phyloP scores from a whole-genome alignment of 2,113 vertebrate genomes.

The Balaeniceps rex region DNA sequence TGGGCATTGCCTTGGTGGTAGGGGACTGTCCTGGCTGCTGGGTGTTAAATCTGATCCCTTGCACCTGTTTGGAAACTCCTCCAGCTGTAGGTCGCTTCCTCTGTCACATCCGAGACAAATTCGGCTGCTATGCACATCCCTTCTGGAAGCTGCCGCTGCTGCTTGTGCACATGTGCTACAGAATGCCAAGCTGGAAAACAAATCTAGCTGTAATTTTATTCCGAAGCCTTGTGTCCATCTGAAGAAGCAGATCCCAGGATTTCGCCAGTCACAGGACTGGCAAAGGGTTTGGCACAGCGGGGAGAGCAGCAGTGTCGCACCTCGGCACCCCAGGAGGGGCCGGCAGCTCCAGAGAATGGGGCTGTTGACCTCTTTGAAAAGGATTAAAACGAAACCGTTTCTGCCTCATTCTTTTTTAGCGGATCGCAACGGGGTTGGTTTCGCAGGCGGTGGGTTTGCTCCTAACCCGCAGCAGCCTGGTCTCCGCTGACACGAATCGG shows the following conservation, averaged over 20 bases:
- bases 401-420: background rate
- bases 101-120: background rate
- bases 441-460: background rate
- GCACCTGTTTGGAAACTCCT: conserved; percentile 41
- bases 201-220: background rate
- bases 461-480: background rate
- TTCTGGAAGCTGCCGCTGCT: background rate
- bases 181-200: background rate
- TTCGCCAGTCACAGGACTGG: background rate
- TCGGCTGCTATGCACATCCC: background rate
- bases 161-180: background rate
- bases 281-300: background rate
- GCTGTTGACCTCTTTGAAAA: background rate
- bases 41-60: background rate
- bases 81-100: conserved; percentile 24
- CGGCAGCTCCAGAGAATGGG: accelerated
- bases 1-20: background rate
- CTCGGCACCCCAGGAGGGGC: background rate
- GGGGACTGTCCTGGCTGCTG: background rate
- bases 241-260: background rate
- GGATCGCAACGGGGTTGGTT: accelerated
- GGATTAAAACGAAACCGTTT: background rate
- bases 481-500: accelerated
- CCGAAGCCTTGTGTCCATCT: accelerated
- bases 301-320: background rate